A percentile compares a stretch with the other conserved stretches of the same genome.
These are phyloP conservation scores for Moxostoma hubbsi DNA, from an alignment of 2,797 vertebrate species.

Conservation along the genomic window DNA sequence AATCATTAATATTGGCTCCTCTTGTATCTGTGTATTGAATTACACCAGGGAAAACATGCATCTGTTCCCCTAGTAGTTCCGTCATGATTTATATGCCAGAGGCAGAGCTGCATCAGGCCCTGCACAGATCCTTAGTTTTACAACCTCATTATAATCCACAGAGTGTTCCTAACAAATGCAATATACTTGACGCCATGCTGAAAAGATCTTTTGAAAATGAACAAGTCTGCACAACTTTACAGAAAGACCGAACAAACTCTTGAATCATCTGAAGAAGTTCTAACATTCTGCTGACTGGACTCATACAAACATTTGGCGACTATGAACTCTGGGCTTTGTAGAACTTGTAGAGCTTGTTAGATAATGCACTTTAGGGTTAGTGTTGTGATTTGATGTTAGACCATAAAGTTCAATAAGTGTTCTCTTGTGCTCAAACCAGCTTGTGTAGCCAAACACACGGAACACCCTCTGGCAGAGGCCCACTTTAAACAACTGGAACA, in stretches of 20 bases:
- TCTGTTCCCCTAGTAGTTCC: constrained; percentile 22
- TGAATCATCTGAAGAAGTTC: background rate
- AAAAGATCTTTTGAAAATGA: no score
- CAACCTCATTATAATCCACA: constrained; percentile 14
- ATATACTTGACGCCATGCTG: background rate
- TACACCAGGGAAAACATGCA: constrained; percentile 27
- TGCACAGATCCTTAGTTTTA: background rate
- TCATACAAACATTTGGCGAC: background rate
- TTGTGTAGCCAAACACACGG: constrained; percentile 38
- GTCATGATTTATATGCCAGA: no score
- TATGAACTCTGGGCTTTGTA: no score
- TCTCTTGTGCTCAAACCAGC: constrained; percentile 26
- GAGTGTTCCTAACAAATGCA: background rate
- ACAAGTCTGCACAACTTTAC: background rate
- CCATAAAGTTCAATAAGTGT: constrained; percentile 13
- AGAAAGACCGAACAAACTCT: background rate
- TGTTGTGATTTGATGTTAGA: background rate
- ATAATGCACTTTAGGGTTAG: background rate
- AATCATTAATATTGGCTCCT: background rate
- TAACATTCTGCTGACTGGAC: background rate
- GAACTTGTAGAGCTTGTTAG: no score
- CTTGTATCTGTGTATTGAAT: background rate
- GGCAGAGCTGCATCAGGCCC: constrained; percentile 7
- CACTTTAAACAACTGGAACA: constrained; percentile 54
- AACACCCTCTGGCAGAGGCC: constrained; percentile 50